Percentiles rank a stretch among this genome's conserved stretches.
Conservation (phyloP, 2,888 invertebrate species). For the Sarcophaga subvicina region DNA sequence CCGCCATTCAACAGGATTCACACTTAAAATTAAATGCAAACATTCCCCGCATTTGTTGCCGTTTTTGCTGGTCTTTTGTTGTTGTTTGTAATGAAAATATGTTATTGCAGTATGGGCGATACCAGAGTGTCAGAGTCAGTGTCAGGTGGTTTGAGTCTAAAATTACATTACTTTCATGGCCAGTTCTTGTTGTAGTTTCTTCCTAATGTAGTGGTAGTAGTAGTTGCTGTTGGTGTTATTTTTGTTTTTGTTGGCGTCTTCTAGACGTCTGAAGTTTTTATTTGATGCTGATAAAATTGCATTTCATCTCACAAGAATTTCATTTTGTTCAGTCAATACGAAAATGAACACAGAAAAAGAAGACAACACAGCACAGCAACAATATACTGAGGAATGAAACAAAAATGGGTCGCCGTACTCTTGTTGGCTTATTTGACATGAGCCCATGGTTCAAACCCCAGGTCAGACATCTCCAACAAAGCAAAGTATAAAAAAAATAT, state of each 20-base stretch:
- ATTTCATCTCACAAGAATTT: conserved; percentile 63
- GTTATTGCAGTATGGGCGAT: neutral
- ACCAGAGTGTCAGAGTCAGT: too few species aligned
- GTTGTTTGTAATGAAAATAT: conserved; percentile 9
- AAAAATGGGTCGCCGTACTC: too few species aligned
- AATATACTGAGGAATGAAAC: neutral
- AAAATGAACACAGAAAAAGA: neutral
- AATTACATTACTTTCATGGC: conserved; percentile 52
- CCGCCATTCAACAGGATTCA: conserved; percentile 30
- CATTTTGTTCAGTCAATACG: conserved; percentile 48
- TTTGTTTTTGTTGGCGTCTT: conserved; percentile 42
- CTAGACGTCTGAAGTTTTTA: conserved; percentile 61
- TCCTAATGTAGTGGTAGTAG: too few species aligned
- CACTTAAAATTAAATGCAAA: neutral
- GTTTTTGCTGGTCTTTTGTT: conserved; percentile 5
- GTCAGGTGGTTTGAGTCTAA: conserved; percentile 39
- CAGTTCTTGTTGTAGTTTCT: conserved; percentile 11
- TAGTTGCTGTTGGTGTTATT: too few species aligned
- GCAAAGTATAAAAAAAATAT: too few species aligned
- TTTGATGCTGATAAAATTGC: conserved; percentile 44
- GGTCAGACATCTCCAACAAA: too few species aligned
- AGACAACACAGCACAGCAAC: neutral
- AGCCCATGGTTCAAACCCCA: too few species aligned
- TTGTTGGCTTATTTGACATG: too few species aligned
- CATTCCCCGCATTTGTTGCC: conserved; percentile 20